Evolutionary conservation across 2,797 vertebrate species (phyloP).

Genomic region (Zalophus californianus): DNA sequence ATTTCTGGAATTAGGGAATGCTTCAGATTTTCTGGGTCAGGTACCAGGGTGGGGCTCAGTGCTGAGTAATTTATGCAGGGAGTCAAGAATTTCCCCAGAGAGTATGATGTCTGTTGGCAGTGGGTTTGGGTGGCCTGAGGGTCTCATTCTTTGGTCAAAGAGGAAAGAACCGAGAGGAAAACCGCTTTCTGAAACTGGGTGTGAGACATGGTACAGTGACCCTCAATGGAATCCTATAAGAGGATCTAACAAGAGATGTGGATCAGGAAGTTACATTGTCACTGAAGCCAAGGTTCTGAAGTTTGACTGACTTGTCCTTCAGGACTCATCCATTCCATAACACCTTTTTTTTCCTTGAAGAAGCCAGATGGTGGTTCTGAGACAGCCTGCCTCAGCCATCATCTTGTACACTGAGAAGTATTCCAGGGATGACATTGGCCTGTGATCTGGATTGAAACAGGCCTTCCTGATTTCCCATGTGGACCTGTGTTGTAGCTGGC

Average conservation of each 20-base stretch:
- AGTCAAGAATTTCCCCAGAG: conserved; percentile 35
- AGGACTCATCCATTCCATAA: background rate
- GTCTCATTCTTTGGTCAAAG: background rate
- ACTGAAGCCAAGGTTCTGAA: background rate
- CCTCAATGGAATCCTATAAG: background rate
- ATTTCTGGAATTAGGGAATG: background rate
- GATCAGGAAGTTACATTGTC: background rate
- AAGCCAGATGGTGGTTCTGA: background rate
- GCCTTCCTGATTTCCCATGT: background rate
- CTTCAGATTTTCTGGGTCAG: conserved; percentile 55
- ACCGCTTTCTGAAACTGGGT: conserved; percentile 20
- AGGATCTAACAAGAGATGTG: background rate
- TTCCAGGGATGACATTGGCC: background rate
- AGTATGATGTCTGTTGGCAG: background rate
- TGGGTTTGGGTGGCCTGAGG: background rate
- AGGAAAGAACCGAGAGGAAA: background rate
- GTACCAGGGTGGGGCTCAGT: conserved; percentile 27
- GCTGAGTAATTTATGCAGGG: conserved; percentile 21
- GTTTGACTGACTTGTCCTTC: background rate
- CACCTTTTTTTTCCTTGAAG: background rate
- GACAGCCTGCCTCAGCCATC: background rate
- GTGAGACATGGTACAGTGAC: background rate
- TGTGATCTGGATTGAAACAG: background rate
- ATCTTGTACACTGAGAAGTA: background rate
- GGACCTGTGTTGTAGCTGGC: background rate